Evolutionary conservation across 1,140 invertebrate species (phyloP), one percentile per base, ranked within the genome.

Genomic region (Cecropterus lyciades): DNA sequence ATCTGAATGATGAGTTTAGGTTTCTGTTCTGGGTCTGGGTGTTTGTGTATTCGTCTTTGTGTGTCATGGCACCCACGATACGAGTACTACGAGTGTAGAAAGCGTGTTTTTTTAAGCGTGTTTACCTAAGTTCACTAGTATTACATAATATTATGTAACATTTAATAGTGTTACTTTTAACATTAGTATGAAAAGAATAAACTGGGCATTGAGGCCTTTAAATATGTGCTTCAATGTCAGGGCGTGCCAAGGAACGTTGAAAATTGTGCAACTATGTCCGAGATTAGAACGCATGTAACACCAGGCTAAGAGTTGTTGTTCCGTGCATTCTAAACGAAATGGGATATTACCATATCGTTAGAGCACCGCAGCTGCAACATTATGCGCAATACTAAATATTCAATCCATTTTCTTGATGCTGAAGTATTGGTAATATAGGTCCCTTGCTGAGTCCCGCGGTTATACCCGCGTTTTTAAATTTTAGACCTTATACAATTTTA

Each of bases 161-260:
- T 40, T n/a, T n/a, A 40, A 20, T 49, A n/a, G n/a, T 24, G 46
- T 24, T 48, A 11, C 17, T 48, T 48, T 48, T 27, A 37, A 15
- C 51, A 53, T 37, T 55, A 55, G 37, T 55, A 40, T 56, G 53
- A n/a, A 24, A 43, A 17, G 53, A 40, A 53, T 16, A 20, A 14
- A 43, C n/a, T 56, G 53, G 16, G 10, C 27, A 37, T 56, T 43
- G 53, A 16, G 40, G 17, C 40, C 17, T 20, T 56, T 15, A 55
- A 55, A 49, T 66, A 30, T 17, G 17, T 55, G 20, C 52, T 37
- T 70, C 56, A 70, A 70, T 66, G 68, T 70, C 55, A 65, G 56
- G 63, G 49, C 51, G 51, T 70, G 68, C 57, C 63, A 70, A 62
- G 63, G 56, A 70, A 70, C 56, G 42, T 13, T 45, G 5, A 33